phyloP scores from a whole-genome alignment of 2,888 invertebrate species.

The Hetaerina titia region DNA sequence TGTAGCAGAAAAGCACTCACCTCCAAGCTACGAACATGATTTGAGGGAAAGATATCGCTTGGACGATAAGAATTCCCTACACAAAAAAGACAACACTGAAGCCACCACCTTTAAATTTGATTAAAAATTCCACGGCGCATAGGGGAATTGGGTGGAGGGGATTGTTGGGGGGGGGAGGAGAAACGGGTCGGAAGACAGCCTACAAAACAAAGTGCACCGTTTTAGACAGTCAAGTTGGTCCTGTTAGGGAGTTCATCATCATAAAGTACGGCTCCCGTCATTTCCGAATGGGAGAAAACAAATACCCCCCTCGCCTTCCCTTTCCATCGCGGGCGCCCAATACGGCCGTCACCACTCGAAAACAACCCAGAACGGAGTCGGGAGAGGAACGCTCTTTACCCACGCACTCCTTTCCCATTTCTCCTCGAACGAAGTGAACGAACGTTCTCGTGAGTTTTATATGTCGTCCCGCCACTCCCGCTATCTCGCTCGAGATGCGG shows the following conservation, averaged over 20 bases:
- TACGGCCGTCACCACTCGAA: too few species aligned
- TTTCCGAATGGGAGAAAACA: not conserved
- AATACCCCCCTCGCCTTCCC: not conserved
- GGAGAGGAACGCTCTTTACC: too few species aligned
- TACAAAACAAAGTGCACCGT: not conserved
- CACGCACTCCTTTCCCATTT: too few species aligned
- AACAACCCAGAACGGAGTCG: too few species aligned
- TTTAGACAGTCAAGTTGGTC: not conserved
- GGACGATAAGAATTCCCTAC: not conserved
- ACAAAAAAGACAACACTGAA: not conserved
- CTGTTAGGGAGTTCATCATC: not conserved
- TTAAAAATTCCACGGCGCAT: not conserved
- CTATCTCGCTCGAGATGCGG: not conserved
- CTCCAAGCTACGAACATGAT: not conserved
- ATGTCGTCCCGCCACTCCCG: not conserved
- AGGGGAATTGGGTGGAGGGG: not conserved
- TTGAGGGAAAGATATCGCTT: not conserved
- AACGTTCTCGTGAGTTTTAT: not conserved
- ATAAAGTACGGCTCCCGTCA: not conserved
- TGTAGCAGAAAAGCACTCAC: not conserved
- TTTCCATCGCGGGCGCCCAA: not conserved
- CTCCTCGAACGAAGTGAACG: too few species aligned
- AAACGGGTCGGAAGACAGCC: not conserved
- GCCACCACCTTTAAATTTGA: not conserved
- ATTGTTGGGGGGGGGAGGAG: not conserved